A percentile compares a stretch with the other conserved stretches of the same genome.
Conservation (phyloP, 2,888 invertebrate species). For the Eristalinus sepulchralis region DNA sequence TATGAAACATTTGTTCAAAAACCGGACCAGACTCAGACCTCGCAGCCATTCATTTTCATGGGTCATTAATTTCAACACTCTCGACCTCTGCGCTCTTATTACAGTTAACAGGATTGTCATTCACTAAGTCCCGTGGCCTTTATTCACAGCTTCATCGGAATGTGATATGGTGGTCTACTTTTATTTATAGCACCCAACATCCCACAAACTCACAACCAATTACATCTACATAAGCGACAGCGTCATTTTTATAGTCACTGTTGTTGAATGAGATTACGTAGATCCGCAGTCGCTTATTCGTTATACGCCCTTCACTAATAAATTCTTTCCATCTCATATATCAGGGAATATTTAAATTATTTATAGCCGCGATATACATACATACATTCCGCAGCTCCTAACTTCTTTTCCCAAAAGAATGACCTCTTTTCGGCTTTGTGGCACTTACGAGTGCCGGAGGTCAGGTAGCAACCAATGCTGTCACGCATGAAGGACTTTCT, state of each 20-base stretch:
- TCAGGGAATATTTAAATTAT: conserved; percentile 11
- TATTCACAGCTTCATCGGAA: not conserved
- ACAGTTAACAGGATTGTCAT: not conserved
- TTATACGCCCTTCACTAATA: not conserved
- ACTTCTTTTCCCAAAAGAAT: not conserved
- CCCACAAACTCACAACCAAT: not conserved
- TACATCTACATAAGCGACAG: not conserved
- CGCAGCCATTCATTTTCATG: not conserved
- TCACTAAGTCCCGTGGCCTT: not conserved
- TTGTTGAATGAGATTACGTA: not conserved
- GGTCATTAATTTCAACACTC: not conserved
- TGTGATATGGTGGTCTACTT: not conserved
- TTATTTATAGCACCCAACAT: not conserved
- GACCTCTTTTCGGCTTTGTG: not conserved
- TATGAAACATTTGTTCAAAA: not conserved
- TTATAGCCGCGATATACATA: not conserved
- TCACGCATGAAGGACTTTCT: conserved; percentile 19
- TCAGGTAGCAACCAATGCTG: conserved; percentile 28
- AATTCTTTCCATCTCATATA: conserved; percentile 8
- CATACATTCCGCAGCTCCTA: not conserved
- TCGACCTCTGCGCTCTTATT: not conserved
- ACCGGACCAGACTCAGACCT: not conserved
- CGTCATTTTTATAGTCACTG: not conserved
- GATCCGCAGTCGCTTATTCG: not conserved
- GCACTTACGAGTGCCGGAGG: not conserved